Conservation (phyloP, 2,888 invertebrate species). For the Lucinisca nassula region DNA sequence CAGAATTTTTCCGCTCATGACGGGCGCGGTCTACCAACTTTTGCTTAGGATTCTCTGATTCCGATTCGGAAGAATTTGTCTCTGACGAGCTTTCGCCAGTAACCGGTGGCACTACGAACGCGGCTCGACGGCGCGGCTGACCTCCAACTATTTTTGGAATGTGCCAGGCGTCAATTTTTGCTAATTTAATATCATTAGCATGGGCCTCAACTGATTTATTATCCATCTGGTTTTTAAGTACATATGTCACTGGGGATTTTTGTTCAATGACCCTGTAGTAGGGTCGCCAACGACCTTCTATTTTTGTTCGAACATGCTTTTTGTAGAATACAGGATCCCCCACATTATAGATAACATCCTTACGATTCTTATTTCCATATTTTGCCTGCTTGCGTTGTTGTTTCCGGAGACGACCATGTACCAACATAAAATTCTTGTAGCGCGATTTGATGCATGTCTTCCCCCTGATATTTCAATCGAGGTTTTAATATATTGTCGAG, state of each 20-base stretch:
- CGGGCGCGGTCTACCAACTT: too few relatives aligned
- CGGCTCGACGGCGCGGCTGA: too few relatives aligned
- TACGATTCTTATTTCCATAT: background rate
- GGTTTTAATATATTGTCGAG: slow-evolving; percentile 1
- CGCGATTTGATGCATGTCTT: background rate
- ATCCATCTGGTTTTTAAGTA: too few relatives aligned
- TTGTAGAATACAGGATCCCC: background rate
- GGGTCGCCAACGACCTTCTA: background rate
- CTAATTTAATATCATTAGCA: too few relatives aligned
- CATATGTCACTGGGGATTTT: background rate
- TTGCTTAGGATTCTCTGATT: too few relatives aligned
- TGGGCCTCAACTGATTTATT: too few relatives aligned
- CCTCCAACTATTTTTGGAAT: too few relatives aligned
- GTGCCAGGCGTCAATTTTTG: too few relatives aligned
- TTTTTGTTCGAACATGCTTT: background rate
- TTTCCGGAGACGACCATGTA: background rate
- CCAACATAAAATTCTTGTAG: background rate
- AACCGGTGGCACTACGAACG: too few relatives aligned
- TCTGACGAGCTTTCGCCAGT: too few relatives aligned
- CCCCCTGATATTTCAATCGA: background rate
- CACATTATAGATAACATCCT: background rate
- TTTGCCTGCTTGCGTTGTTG: background rate
- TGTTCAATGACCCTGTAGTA: slow-evolving; percentile 8
- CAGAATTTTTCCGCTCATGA: too few relatives aligned
- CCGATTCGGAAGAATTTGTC: too few relatives aligned